These are phyloP conservation scores for Sepioteuthis lessoniana DNA, from an alignment of 2,888 invertebrate genomes.

Conservation along the genomic window DNA sequence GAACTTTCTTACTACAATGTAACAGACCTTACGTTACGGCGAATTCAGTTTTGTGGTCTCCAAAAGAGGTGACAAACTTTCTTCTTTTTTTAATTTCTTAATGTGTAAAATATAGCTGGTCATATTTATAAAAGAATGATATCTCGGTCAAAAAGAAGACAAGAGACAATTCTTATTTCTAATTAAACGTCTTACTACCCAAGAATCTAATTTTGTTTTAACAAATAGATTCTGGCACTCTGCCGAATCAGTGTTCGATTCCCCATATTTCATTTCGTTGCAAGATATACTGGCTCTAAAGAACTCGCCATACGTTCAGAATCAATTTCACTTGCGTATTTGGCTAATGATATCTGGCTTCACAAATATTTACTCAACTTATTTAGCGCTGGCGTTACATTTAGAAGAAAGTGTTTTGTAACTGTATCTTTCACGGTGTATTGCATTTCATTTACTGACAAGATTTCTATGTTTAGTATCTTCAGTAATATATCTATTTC, in stretches of 20 bases:
- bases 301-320: not conserved
- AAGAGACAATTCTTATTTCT: not conserved
- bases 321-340: not conserved
- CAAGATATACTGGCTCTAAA: not conserved
- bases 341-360: not conserved
- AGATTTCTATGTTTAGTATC: conserved; percentile 3
- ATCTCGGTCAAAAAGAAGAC: not conserved
- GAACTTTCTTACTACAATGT: no score
- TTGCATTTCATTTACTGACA: not conserved
- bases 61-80: no score
- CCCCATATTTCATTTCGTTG: not conserved
- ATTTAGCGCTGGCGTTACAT: not conserved
- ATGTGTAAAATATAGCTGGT: no score
- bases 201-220: not conserved
- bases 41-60: no score
- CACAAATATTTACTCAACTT: conserved; percentile 5
- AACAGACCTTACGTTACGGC: no score
- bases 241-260: not conserved
- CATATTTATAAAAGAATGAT: not conserved
- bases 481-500: not conserved
- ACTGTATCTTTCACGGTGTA: not conserved
- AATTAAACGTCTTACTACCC: not conserved
- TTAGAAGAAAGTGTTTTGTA: not conserved
- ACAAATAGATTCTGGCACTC: not conserved
- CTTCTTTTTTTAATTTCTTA: no score